These are phyloP conservation scores for Novumbra hubbsi DNA, from an alignment of 2,797 vertebrate species.

Conservation along the genomic window DNA sequence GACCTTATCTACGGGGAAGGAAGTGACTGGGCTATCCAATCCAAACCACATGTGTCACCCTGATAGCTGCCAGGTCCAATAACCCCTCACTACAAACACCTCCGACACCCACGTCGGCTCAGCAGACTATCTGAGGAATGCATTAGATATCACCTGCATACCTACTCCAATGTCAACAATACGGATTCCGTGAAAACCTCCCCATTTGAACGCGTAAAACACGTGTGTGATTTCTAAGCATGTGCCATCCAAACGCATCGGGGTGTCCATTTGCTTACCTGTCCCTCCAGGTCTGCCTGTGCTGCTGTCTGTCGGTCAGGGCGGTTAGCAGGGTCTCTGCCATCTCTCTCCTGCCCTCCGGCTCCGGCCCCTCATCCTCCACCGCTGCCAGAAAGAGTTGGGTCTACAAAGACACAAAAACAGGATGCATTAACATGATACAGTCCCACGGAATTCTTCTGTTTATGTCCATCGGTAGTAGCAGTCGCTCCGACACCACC, in stretches of 20 bases:
- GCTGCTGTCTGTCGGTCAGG: slow-evolving; percentile 84
- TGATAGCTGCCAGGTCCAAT: slow-evolving; percentile 65
- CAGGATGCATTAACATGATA: slow-evolving; percentile 69
- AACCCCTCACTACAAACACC: slow-evolving; percentile 41
- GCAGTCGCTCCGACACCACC: background rate
- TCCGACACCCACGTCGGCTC: slow-evolving; percentile 28
- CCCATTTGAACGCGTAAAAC: background rate
- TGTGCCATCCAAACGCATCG: background rate
- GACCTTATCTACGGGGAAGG: slow-evolving; percentile 76
- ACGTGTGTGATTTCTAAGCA: background rate
- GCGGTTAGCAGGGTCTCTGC: slow-evolving; percentile 77
- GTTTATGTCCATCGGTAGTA: background rate
- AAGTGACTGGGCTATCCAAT: slow-evolving; percentile 70
- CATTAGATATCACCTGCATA: slow-evolving; percentile 26
- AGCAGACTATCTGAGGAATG: slow-evolving; percentile 43
- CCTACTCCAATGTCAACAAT: background rate
- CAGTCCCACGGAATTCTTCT: background rate
- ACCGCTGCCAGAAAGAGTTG: slow-evolving; percentile 83
- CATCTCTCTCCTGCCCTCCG: slow-evolving; percentile 80
- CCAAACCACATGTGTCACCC: slow-evolving; percentile 65
- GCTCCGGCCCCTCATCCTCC: slow-evolving; percentile 72
- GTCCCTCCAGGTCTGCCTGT: slow-evolving; percentile 88
- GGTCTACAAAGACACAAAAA: slow-evolving; percentile 79
- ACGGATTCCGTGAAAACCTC: background rate
- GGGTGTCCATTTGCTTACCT: slow-evolving; percentile 74